Evolutionary conservation across 2,797 vertebrate species (phyloP).

Genomic region (Argyrosomus regius): DNA sequence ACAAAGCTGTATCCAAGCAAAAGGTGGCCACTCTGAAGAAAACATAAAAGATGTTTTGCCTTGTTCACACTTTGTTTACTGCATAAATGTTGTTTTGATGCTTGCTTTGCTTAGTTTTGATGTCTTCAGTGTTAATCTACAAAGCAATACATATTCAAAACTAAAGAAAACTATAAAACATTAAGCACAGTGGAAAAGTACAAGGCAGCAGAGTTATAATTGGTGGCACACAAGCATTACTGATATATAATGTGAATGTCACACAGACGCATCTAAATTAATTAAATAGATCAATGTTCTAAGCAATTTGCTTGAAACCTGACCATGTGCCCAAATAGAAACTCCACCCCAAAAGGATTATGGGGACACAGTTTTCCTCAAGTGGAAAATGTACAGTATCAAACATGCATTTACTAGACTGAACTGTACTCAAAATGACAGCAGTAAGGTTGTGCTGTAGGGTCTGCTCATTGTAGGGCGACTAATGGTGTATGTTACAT

Average conservation of each 20-base stretch:
- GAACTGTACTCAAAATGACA: conserved; percentile 11
- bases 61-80: too few species aligned
- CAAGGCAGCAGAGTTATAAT: too few species aligned
- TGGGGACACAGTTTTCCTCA: neutral
- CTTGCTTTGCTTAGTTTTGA: too few species aligned
- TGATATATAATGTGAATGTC: neutral
- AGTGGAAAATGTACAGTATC: neutral
- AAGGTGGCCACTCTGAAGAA: too few species aligned
- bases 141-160: too few species aligned
- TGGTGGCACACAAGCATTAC: neutral
- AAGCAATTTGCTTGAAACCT: neutral
- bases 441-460: neutral
- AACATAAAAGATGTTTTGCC: too few species aligned
- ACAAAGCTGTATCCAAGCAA: too few species aligned
- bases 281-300: neutral
- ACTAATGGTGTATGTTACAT: conserved; percentile 42
- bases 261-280: neutral
- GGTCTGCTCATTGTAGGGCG: neutral
- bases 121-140: too few species aligned
- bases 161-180: too few species aligned
- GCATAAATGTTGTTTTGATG: too few species aligned
- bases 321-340: neutral
- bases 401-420: neutral
- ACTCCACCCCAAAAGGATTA: neutral
- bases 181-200: too few species aligned